Percentiles rank a stretch among this genome's conserved stretches.
phyloP scores from a whole-genome alignment of 2,888 invertebrate genomes.

The Drosophila kambysellisi region DNA sequence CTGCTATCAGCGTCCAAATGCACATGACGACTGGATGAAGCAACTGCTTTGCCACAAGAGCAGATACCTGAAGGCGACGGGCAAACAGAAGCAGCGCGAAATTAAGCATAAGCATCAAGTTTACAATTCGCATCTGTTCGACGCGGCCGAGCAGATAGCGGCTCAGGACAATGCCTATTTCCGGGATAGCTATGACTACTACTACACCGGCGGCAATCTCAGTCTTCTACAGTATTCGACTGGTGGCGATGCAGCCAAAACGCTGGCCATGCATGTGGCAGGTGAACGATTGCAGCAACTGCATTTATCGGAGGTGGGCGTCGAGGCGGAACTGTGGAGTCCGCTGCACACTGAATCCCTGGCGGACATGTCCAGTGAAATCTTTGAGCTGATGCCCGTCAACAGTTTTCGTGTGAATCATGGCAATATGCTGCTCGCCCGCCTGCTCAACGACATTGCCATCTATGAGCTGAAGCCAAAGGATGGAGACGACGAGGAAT shows the following conservation, averaged over 20 bases:
- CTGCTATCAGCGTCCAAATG: slow-evolving; percentile 38
- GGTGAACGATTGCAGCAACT: slow-evolving; percentile 62
- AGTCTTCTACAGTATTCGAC: slow-evolving; percentile 38
- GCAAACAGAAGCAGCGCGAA: slow-evolving; percentile 41
- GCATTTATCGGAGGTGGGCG: slow-evolving; percentile 43
- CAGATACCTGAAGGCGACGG: slow-evolving; percentile 6
- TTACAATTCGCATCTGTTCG: slow-evolving; percentile 38
- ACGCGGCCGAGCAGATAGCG: slow-evolving; percentile 63
- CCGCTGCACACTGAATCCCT: slow-evolving; percentile 33
- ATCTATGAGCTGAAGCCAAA: slow-evolving; percentile 61
- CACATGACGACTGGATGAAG: slow-evolving; percentile 41
- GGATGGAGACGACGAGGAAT: slow-evolving; percentile 17
- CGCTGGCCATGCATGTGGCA: slow-evolving; percentile 69
- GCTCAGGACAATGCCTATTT: slow-evolving; percentile 71
- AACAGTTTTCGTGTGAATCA: slow-evolving; percentile 38
- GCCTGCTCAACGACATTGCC: slow-evolving; percentile 69
- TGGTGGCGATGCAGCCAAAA: background rate
- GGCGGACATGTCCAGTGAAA: slow-evolving; percentile 57
- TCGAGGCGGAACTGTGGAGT: slow-evolving; percentile 49
- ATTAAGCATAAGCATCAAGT: slow-evolving; percentile 29
- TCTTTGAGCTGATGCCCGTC: slow-evolving; percentile 77
- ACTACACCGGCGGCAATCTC: slow-evolving; percentile 83
- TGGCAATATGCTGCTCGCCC: slow-evolving; percentile 60
- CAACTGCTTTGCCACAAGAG: background rate
- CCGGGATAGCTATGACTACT: slow-evolving; percentile 81